Evolutionary conservation across 1,140 invertebrate genomes (phyloP), one percentile per base, ranked within the genome.

Genomic region (Solenopsis fugax): DNA sequence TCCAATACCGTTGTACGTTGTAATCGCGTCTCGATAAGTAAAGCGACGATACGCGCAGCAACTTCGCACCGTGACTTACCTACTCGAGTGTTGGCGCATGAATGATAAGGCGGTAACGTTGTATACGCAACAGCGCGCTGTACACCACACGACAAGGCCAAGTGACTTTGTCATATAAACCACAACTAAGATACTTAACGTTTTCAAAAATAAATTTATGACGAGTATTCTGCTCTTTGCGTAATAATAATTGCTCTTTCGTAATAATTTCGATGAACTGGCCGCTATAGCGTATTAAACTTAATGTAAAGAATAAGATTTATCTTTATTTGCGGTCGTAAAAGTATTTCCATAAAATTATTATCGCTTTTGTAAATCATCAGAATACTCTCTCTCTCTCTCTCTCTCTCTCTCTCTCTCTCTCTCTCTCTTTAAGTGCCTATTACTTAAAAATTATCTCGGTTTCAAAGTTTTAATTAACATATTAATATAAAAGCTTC

Each of bases 251-350:
- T 62, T 29, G 24, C 24, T 62, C 24, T 58, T 58, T 62, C 24
- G 13, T 29, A 62, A 62, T 62, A 29, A 62, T 62, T 34, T 7
- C 21, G 58, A 62, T 29, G 4, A 62, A 29, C 12, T 12, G 56
- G 21, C 13, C 18, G 7, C 12, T 29, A 16, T 29, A 29, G 29
- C 16, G 34, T 16, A n/a, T 62, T 29, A 24, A 62, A 62, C 37
- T 37, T 64, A 64, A 37, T 34, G 29, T 29, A 62, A 62, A 64
- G 60, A 64, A 64, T 64, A 18, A 64, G 37, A 37, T 64, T 64
- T 62, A 62, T 0, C 58, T 62, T 29, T 1, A 4, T 62, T 37
- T 65, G 62, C 18, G 1, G 18, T 41, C 18, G 34, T 65, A 34
- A 62, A 62, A 34, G 13, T 62, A 62, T 18, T 62, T 62, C 5